A percentile compares a stretch with the other conserved stretches of the same genome.
Conservation (phyloP, 2,113 vertebrate species). For the Gnathonemus longibarbis region DNA sequence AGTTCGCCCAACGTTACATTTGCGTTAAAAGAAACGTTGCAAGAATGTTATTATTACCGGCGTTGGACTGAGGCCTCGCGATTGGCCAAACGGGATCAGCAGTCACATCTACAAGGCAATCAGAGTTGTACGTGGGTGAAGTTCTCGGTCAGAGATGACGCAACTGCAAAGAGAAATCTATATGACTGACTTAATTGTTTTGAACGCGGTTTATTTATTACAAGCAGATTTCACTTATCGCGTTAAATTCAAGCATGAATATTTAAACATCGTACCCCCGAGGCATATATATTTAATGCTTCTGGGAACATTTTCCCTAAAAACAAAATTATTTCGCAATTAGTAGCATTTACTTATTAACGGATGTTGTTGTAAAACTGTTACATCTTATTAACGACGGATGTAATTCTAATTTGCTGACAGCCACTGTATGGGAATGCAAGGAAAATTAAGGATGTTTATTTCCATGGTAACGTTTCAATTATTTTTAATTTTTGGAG, state of each 20-base stretch:
- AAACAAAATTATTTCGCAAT: background rate
- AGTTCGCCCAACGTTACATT: background rate
- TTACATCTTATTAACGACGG: background rate
- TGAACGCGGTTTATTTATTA: background rate
- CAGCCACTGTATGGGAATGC: conserved; percentile 20
- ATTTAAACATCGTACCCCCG: background rate
- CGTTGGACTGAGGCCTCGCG: background rate
- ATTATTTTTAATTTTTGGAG: conserved; percentile 14
- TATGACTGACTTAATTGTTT: background rate
- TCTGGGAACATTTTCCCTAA: background rate
- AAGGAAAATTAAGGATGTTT: conserved; percentile 21
- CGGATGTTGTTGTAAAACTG: background rate
- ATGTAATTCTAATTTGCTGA: conserved; percentile 20
- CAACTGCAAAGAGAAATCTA: background rate
- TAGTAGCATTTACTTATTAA: conserved; percentile 17
- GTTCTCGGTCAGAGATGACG: background rate
- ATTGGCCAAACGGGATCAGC: background rate
- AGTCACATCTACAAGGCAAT: background rate
- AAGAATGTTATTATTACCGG: too few species aligned
- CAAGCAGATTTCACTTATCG: background rate
- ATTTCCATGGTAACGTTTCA: background rate
- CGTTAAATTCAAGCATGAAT: background rate
- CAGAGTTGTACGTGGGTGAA: background rate
- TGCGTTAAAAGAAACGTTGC: background rate
- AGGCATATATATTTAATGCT: background rate